phyloP scores from a whole-genome alignment of 1,140 invertebrate genomes.

The Papilio polytes region DNA sequence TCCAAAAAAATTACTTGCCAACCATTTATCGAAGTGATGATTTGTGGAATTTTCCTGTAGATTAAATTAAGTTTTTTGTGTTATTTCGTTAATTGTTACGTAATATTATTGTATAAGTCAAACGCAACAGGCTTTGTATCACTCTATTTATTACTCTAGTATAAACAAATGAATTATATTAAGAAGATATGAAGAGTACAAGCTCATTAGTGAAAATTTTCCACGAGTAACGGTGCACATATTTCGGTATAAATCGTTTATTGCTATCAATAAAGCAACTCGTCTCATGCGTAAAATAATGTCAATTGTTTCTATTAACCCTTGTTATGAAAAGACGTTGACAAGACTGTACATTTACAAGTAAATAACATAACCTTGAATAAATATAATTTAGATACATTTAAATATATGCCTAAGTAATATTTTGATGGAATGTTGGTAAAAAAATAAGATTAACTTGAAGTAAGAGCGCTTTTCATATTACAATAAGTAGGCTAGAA shows the following conservation, averaged over 20 bases:
- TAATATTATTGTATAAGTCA: slow-evolving; percentile 23
- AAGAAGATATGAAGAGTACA: background rate
- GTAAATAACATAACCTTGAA: background rate
- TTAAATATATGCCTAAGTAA: background rate
- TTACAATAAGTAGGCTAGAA: too few species aligned
- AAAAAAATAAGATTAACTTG: too few species aligned
- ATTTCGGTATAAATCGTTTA: slow-evolving; percentile 31
- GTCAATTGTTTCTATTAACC: slow-evolving; percentile 62
- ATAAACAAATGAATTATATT: background rate
- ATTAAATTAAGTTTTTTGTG: background rate
- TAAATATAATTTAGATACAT: background rate
- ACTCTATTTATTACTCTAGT: background rate
- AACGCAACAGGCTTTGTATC: background rate
- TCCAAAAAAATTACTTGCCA: too few species aligned
- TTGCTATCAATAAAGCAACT: slow-evolving; percentile 26
- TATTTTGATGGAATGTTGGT: too few species aligned
- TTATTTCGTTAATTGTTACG: background rate
- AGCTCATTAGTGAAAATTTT: background rate
- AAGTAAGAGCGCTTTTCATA: too few species aligned
- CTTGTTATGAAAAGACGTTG: slow-evolving; percentile 24
- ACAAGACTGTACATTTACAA: slow-evolving; percentile 3
- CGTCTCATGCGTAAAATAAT: slow-evolving; percentile 43
- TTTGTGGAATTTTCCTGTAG: too few species aligned
- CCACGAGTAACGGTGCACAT: slow-evolving; percentile 36
- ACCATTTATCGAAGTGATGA: too few species aligned